Conservation (phyloP, 92 coral and sea anemone genomes). For the Siderastrea radians region DNA sequence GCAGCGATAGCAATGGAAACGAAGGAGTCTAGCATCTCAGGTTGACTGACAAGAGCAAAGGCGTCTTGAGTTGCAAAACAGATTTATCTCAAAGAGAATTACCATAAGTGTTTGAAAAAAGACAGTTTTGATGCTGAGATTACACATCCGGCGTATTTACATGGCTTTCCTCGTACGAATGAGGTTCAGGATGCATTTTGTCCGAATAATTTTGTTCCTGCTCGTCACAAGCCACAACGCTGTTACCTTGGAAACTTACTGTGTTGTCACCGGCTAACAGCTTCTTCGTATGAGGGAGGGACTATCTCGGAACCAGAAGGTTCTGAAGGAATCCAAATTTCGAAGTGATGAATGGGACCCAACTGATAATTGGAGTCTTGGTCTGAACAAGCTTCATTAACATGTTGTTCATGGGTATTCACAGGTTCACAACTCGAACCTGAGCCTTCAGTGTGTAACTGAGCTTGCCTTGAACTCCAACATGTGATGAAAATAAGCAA, state of each 20-base stretch:
- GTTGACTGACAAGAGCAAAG: background rate
- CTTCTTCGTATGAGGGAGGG: constrained; percentile 31
- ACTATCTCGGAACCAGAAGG: background rate
- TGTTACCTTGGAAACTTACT: background rate
- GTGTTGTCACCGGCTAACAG: background rate
- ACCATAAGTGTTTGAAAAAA: background rate
- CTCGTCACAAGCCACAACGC: background rate
- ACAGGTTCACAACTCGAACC: background rate
- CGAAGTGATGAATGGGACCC: constrained; percentile 24
- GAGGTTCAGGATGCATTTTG: background rate
- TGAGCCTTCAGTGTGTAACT: background rate
- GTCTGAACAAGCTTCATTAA: background rate
- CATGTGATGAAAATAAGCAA: too few relatives aligned
- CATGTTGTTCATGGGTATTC: background rate
- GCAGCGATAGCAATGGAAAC: too few relatives aligned
- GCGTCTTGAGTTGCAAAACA: background rate
- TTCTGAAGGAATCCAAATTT: background rate
- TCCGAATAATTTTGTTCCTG: background rate
- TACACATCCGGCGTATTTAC: background rate
- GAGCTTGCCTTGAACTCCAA: background rate
- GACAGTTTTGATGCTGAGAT: background rate
- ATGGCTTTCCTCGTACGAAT: background rate
- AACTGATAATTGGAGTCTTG: background rate
- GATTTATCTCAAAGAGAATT: background rate
- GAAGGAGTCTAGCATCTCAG: background rate